Conservation (phyloP, 2,888 invertebrate species). For the Melanophora roralis region DNA sequence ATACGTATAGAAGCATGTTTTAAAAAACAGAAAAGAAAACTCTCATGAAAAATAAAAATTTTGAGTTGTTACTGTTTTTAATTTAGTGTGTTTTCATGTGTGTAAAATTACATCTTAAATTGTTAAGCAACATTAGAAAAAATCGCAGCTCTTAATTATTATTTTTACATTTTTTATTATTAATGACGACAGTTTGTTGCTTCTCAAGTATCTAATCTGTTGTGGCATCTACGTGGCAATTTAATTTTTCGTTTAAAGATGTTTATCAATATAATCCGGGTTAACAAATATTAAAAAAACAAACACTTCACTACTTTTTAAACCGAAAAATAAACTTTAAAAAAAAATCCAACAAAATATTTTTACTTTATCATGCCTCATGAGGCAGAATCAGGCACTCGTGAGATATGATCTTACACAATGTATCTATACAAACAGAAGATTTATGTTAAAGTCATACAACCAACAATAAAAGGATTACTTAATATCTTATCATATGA, state of each 20-base stretch:
- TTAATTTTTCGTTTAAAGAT: slow-evolving; percentile 28
- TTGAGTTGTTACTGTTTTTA: too few relatives aligned
- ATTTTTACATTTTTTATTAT: slow-evolving; percentile 22
- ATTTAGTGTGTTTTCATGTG: too few relatives aligned
- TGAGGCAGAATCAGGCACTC: neutral
- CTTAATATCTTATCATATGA: slow-evolving; percentile 13
- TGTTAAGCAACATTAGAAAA: too few relatives aligned
- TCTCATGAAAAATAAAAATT: too few relatives aligned
- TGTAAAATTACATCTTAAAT: neutral
- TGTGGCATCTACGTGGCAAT: slow-evolving; percentile 49
- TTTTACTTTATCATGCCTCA: neutral
- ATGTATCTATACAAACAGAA: slow-evolving; percentile 7
- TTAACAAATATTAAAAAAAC: slow-evolving; percentile 40
- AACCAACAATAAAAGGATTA: slow-evolving; percentile 38
- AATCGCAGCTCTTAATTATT: too few relatives aligned
- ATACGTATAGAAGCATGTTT: too few relatives aligned
- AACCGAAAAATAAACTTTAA: neutral
- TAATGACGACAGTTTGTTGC: slow-evolving; percentile 54
- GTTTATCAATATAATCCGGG: slow-evolving; percentile 58
- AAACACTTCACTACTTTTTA: neutral
- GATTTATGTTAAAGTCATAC: slow-evolving; percentile 30
- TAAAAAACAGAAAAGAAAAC: too few relatives aligned
- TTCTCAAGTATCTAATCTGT: slow-evolving; percentile 52
- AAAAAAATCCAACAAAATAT: neutral
- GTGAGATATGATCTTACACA: slow-evolving; percentile 22